A percentile compares a stretch with the other conserved stretches of the same genome.
Evolutionary conservation across 1,140 invertebrate species (phyloP).

Genomic region (Drosophila ohnishii): DNA sequence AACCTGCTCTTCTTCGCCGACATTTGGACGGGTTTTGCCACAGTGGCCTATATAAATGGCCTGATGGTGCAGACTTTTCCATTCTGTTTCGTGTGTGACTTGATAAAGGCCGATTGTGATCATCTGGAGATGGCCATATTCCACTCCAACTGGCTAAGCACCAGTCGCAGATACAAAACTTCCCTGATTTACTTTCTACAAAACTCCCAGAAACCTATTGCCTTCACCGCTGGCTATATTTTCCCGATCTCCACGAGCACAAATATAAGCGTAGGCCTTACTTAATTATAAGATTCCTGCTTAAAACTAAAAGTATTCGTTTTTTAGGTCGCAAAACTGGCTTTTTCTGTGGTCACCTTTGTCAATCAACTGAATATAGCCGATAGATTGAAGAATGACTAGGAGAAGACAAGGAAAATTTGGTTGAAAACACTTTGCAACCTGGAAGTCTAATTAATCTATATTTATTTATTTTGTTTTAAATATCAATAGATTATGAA

Average conservation of each 20-base stretch:
- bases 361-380: constrained; percentile 53
- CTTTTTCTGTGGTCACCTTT: constrained; percentile 57
- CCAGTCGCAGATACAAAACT: constrained; percentile 33
- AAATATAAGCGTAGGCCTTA: constrained; percentile 58
- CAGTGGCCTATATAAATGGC: constrained; percentile 14
- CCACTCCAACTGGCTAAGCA: constrained; percentile 42
- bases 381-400: constrained; percentile 21
- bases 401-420: background rate
- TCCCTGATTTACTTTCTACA: constrained; percentile 42
- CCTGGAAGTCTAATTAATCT: no score
- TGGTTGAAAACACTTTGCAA: background rate
- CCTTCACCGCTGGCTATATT: constrained; percentile 50
- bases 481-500: background rate
- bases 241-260: constrained; percentile 45
- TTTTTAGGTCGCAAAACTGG: constrained; percentile 51
- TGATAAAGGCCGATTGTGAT: constrained; percentile 46
- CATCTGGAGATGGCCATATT: constrained; percentile 32
- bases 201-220: constrained; percentile 29
- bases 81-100: constrained; percentile 54
- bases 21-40: constrained; percentile 25
- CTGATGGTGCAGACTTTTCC: constrained; percentile 55
- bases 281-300: no score
- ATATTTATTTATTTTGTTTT: background rate
- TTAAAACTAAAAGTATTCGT: no score
- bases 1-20: constrained; percentile 52